These are phyloP conservation scores for Poeciliopsis paucimaculata DNA, from an alignment of 2,797 vertebrate genomes.

Conservation along the genomic window DNA sequence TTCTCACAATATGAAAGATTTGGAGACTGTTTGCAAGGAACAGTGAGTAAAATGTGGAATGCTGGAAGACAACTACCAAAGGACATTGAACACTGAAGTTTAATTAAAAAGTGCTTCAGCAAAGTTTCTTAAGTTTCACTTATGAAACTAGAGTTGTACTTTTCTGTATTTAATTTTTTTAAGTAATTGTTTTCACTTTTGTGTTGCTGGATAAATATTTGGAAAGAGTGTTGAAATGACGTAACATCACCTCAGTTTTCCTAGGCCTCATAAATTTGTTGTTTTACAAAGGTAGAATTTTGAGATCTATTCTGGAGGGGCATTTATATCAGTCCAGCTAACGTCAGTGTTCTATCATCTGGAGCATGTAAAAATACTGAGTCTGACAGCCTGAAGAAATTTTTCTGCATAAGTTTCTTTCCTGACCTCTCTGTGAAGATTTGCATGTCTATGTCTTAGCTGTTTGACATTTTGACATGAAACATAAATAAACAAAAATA, in stretches of 20 bases:
- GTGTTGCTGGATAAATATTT: not conserved
- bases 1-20: not conserved
- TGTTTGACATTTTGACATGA: not conserved
- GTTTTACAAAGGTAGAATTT: not conserved
- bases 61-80: not conserved
- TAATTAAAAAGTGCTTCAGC: not conserved
- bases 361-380: not conserved
- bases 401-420: not conserved
- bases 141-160: not conserved
- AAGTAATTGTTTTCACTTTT: not conserved
- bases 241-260: not conserved
- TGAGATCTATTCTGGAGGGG: not conserved
- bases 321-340: not conserved
- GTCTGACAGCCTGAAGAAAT: not conserved
- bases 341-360: not conserved
- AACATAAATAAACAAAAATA: not conserved
- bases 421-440: not conserved
- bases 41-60: not conserved
- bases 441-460: not conserved
- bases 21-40: not conserved
- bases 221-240: not conserved
- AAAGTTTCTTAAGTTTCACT: not conserved
- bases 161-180: not conserved
- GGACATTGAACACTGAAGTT: not conserved
- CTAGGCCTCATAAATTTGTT: not conserved